These are phyloP conservation scores for Phylloscopus trochiloides DNA, from an alignment of 2,113 vertebrate genomes.

Conservation along the genomic window DNA sequence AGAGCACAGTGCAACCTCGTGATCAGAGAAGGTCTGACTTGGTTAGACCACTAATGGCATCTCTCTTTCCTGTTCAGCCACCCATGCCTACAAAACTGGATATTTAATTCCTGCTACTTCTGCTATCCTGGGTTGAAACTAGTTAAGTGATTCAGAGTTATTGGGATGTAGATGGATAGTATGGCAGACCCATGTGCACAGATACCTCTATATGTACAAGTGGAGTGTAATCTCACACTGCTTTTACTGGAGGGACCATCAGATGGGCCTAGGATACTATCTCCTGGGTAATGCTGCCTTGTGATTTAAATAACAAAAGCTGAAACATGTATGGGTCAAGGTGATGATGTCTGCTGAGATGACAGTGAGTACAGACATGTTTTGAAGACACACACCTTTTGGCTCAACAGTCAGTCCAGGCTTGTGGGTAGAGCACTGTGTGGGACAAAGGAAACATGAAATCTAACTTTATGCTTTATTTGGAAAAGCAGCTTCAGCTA, in stretches of 20 bases:
- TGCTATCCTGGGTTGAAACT: background rate
- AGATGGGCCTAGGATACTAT: background rate
- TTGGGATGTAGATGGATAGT: background rate
- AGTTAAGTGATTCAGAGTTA: background rate
- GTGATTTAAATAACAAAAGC: background rate
- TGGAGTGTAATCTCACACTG: background rate
- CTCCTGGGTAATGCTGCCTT: background rate
- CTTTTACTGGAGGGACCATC: background rate
- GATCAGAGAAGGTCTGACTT: background rate
- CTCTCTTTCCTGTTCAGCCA: background rate
- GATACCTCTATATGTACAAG: background rate
- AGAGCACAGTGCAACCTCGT: background rate
- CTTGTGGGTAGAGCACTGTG: background rate
- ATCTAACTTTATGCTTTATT: background rate
- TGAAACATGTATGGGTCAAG: background rate
- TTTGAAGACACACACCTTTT: background rate
- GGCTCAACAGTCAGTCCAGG: background rate
- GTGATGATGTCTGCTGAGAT: background rate
- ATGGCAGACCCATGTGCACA: background rate
- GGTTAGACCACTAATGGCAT: background rate
- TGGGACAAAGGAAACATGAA: background rate
- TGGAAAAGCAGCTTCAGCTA: background rate
- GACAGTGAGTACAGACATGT: background rate
- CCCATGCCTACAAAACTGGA: background rate
- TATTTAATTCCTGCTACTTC: background rate